Conservation (phyloP, 2,113 vertebrate species). For the Ceyx cyanopectus region DNA sequence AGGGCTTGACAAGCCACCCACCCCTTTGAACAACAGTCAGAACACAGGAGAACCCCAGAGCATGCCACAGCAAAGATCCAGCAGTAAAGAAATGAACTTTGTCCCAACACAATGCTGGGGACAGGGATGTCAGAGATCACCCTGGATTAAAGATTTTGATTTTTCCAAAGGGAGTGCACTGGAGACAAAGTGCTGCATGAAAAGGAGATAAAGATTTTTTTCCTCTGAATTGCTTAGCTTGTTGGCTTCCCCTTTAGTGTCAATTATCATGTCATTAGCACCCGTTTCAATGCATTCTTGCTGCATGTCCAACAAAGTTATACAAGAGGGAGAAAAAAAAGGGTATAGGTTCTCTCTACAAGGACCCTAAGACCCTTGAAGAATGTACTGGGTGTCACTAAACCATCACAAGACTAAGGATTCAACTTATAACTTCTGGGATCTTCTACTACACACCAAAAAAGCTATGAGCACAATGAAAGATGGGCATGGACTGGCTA, state of each 20-base stretch:
- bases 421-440: not conserved
- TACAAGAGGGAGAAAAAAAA: not conserved
- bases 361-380: not conserved
- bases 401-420: not conserved
- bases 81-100: not conserved
- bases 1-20: not conserved
- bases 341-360: not conserved
- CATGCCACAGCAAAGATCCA: not conserved
- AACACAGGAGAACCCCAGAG: accelerated
- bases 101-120: not conserved
- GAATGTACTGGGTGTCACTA: not conserved
- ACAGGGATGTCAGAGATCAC: not conserved
- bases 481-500: not conserved
- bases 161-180: not conserved
- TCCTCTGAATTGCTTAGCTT: not conserved
- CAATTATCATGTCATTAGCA: not conserved
- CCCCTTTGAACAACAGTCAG: not conserved
- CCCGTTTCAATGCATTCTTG: not conserved
- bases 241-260: not conserved
- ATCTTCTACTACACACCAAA: not conserved
- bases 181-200: accelerated
- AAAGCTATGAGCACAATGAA: not conserved
- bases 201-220: not conserved
- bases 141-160: not conserved
- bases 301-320: not conserved